A percentile compares a stretch with the other conserved stretches of the same genome.
Conservation (phyloP, 2,797 vertebrate genomes). For the Anas flavirostris region DNA sequence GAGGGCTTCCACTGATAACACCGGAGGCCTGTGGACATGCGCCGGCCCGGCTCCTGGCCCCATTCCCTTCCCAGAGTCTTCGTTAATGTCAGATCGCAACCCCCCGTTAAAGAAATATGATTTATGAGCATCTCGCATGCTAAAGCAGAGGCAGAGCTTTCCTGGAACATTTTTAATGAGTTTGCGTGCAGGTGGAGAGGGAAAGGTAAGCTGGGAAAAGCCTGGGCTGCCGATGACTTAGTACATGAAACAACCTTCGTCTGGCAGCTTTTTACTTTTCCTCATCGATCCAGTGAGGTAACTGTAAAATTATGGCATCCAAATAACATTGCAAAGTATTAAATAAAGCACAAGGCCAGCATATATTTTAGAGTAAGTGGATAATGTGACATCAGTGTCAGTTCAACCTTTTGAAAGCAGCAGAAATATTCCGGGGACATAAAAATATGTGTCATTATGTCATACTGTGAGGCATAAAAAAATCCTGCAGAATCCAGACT, state of each 20-base stretch:
- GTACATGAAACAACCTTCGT: background rate
- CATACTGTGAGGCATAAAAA: slow-evolving; percentile 5
- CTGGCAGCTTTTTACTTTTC: slow-evolving; percentile 4
- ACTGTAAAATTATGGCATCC: slow-evolving; percentile 22
- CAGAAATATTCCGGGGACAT: slow-evolving; percentile 36
- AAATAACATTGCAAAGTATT: slow-evolving; percentile 26
- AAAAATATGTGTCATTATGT: slow-evolving; percentile 6
- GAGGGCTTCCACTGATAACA: slow-evolving; percentile 29
- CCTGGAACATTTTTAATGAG: background rate
- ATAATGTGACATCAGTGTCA: slow-evolving; percentile 14
- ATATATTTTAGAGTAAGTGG: slow-evolving; percentile 7
- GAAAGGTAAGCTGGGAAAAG: slow-evolving; percentile 11
- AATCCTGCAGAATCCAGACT: background rate
- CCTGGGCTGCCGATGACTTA: background rate
- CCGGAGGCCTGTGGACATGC: background rate
- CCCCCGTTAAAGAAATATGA: background rate
- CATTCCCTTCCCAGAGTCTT: background rate
- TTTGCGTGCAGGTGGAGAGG: background rate
- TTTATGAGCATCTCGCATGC: background rate
- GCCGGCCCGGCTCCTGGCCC: background rate
- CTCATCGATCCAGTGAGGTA: background rate
- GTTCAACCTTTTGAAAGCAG: slow-evolving; percentile 14
- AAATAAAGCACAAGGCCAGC: background rate
- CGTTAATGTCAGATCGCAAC: background rate
- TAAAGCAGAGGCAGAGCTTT: background rate